These are phyloP conservation scores for Anagrus nilaparvatae DNA, from an alignment of 1,140 invertebrate genomes.

Conservation along the genomic window DNA sequence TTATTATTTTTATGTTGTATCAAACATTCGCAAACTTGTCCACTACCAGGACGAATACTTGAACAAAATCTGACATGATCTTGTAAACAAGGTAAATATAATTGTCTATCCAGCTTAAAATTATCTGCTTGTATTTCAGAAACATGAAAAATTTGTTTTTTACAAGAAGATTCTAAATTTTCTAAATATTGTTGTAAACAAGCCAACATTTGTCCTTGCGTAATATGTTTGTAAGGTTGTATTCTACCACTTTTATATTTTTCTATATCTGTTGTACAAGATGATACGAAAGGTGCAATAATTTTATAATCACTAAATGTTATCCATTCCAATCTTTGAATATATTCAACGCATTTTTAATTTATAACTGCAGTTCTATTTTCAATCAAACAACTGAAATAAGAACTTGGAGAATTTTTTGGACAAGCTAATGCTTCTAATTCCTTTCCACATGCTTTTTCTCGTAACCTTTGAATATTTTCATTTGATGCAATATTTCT, in stretches of 20 bases:
- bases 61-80: conserved; percentile 69
- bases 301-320: conserved; percentile 82
- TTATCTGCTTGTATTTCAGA: conserved; percentile 88
- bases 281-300: conserved; percentile 68
- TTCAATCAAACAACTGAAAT: conserved; percentile 72
- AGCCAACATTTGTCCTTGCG: conserved; percentile 74
- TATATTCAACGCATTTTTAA: conserved; percentile 55
- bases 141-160: conserved; percentile 67
- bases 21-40: conserved; percentile 87
- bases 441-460: conserved; percentile 58
- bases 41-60: conserved; percentile 55
- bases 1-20: conserved; percentile 74
- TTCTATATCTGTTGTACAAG: conserved; percentile 70
- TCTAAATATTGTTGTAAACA: conserved; percentile 66
- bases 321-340: conserved; percentile 69
- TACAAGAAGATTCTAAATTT: conserved; percentile 54
- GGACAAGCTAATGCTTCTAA: conserved; percentile 45
- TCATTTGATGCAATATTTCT: conserved; percentile 62
- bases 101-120: conserved; percentile 78
- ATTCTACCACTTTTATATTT: conserved; percentile 63
- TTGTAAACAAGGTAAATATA: conserved; percentile 80
- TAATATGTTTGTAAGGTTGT: conserved; percentile 55
- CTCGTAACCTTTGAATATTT: conserved; percentile 59
- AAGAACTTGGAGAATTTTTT: conserved; percentile 42
- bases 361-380: conserved; percentile 59